Conservation (phyloP, 2,888 invertebrate genomes). For the Cantharis nigra region DNA sequence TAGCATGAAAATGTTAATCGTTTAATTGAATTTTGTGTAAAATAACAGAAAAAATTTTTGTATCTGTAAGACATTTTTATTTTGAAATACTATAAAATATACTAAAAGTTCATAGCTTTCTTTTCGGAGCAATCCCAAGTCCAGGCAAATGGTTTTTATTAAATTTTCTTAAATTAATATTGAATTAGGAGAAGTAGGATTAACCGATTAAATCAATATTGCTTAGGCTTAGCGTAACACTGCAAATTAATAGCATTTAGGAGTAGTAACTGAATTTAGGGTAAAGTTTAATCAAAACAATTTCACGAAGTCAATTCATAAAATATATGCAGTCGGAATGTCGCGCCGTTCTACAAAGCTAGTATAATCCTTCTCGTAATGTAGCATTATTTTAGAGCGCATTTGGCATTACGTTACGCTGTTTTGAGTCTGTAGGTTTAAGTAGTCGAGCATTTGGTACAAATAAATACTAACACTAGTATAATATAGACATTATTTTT, state of each 20-base stretch:
- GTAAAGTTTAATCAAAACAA: conserved; percentile 9
- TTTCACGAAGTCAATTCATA: conserved; percentile 8
- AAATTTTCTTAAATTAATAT: neutral
- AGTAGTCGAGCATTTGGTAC: conserved; percentile 7
- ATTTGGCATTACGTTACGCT: conserved; percentile 2
- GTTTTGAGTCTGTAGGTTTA: conserved; percentile 9
- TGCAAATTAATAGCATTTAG: neutral
- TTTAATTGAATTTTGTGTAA: neutral
- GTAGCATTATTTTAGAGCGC: conserved; percentile 8
- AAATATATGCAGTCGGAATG: conserved; percentile 13
- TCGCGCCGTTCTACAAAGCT: conserved; percentile 8
- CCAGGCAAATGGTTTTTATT: no score
- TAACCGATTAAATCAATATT: neutral
- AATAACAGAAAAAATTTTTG: neutral
- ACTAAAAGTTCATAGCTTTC: neutral
- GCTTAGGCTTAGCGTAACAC: neutral
- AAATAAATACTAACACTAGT: conserved; percentile 1
- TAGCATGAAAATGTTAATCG: neutral
- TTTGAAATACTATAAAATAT: neutral
- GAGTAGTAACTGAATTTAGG: neutral
- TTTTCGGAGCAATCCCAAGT: no score
- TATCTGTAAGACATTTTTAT: neutral
- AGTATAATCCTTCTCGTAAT: conserved; percentile 15
- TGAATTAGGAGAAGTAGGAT: neutral
- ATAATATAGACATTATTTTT: neutral